Conservation (phyloP, 92 coral and sea anemone species). For the Paragorgia papillata region DNA sequence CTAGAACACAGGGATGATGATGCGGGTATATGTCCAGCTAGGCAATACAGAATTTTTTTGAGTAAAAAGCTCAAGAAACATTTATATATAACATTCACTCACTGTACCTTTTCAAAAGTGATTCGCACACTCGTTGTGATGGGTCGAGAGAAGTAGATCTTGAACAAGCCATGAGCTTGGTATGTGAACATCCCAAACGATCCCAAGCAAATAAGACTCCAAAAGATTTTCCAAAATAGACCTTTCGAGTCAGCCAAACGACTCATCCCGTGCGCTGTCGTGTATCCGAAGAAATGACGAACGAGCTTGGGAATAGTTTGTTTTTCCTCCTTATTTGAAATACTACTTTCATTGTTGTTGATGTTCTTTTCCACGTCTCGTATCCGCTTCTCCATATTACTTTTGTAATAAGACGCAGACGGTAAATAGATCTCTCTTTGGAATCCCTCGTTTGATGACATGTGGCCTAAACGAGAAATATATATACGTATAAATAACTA, state of each 20-base stretch:
- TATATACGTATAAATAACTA: too few species aligned
- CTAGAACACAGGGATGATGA: too few species aligned
- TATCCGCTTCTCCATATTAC: background rate
- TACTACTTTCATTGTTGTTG: background rate
- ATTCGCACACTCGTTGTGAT: constrained; percentile 51
- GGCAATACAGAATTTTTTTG: too few species aligned
- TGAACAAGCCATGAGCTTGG: constrained; percentile 39
- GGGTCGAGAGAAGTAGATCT: constrained; percentile 42
- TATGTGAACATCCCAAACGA: constrained; percentile 47
- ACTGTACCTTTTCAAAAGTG: constrained; percentile 52
- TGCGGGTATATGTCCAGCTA: too few species aligned
- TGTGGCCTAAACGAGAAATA: too few species aligned
- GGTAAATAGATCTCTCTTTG: constrained; percentile 7
- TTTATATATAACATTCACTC: background rate
- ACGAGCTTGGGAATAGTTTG: constrained; percentile 34
- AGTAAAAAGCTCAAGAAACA: too few species aligned
- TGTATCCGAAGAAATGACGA: constrained; percentile 50
- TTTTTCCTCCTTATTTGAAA: background rate
- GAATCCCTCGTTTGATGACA: background rate
- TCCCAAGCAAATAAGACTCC: constrained; percentile 51
- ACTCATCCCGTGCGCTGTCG: constrained; percentile 60
- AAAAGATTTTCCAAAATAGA: constrained; percentile 47
- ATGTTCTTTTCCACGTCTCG: background rate
- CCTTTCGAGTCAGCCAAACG: constrained; percentile 49
- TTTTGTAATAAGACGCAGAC: background rate